phyloP scores from a whole-genome alignment of 2,888 invertebrate species.

The Clitarchus hookeri region DNA sequence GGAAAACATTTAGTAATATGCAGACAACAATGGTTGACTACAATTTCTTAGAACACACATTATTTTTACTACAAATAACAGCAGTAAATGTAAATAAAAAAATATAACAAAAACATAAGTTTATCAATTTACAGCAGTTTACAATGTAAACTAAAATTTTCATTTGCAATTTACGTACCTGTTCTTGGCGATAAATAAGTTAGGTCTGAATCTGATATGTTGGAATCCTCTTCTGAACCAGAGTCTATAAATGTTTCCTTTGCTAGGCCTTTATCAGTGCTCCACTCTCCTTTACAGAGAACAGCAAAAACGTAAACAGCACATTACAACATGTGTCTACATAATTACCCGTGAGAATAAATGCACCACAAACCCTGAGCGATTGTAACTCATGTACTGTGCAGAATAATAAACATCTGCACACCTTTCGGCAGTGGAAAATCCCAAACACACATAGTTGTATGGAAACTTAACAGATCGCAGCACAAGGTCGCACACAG shows the following conservation, averaged over 20 bases:
- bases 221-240: not conserved
- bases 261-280: too few relatives aligned
- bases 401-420: not conserved
- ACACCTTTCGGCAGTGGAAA: not conserved
- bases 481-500: not conserved
- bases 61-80: too few relatives aligned
- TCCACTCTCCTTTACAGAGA: not conserved
- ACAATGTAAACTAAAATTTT: too few relatives aligned
- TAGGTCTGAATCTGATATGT: not conserved
- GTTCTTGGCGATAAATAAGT: not conserved
- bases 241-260: too few relatives aligned
- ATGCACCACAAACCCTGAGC: not conserved
- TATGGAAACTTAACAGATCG: too few relatives aligned
- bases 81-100: too few relatives aligned
- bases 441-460: not conserved
- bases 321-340: not conserved
- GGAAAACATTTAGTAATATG: too few relatives aligned
- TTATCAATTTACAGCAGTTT: too few relatives aligned
- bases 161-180: not conserved
- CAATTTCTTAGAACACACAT: too few relatives aligned
- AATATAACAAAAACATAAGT: too few relatives aligned
- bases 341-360: not conserved
- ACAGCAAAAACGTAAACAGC: not conserved
- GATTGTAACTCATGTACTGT: not conserved
- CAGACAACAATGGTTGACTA: too few relatives aligned